A percentile compares a stretch with the other conserved stretches of the same genome.
These are phyloP conservation scores for Agonopterix alstromeriana DNA, from an alignment of 2,888 invertebrate genomes.

Conservation along the genomic window DNA sequence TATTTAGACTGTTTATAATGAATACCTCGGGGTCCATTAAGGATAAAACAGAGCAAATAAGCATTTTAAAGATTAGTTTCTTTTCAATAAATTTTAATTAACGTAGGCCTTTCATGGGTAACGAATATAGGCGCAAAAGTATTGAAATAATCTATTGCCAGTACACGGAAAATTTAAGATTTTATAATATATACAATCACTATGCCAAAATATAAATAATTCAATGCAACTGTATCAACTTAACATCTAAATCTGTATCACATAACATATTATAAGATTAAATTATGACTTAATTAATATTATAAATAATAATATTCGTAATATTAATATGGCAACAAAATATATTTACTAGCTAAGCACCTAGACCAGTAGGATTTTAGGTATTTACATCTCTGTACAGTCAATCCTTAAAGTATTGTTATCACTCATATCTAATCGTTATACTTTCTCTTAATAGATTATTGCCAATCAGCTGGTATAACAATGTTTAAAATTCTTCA, in stretches of 20 bases:
- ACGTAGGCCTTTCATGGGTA: no score
- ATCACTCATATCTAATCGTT: slow-evolving; percentile 44
- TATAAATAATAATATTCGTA: slow-evolving; percentile 72
- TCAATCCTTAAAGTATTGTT: slow-evolving; percentile 32
- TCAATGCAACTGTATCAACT: slow-evolving; percentile 27
- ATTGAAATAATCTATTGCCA: no score
- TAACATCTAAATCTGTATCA: slow-evolving; percentile 59
- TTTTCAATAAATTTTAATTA: no score
- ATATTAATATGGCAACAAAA: slow-evolving; percentile 76
- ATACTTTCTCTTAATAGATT: slow-evolving; percentile 56
- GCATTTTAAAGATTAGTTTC: no score
- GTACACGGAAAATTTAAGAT: no score
- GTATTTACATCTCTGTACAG: slow-evolving; percentile 70
- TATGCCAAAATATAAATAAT: slow-evolving; percentile 17
- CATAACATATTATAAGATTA: slow-evolving; percentile 64
- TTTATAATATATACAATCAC: no score
- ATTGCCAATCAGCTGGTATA: slow-evolving; percentile 65
- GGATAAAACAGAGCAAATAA: no score
- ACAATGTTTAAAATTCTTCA: slow-evolving; percentile 45
- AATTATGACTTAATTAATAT: slow-evolving; percentile 65
- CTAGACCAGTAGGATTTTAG: slow-evolving; percentile 62
- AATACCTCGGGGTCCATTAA: no score
- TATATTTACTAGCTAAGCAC: slow-evolving; percentile 72
- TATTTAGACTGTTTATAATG: no score
- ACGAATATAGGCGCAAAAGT: no score